These are phyloP conservation scores for Lasius fuliginosus DNA, from an alignment of 2,888 invertebrate genomes.

Conservation along the genomic window DNA sequence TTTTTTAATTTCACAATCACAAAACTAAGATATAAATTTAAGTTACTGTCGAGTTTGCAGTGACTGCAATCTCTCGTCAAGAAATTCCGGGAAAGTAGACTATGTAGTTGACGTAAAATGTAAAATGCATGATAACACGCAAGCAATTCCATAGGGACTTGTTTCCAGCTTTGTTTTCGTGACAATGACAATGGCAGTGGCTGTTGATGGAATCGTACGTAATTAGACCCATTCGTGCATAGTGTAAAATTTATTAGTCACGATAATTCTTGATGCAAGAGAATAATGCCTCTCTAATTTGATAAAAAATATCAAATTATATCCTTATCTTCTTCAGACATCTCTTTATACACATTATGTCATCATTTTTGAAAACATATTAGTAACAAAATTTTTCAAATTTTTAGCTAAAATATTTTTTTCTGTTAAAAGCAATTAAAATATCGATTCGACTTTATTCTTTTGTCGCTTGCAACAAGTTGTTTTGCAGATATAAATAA, in stretches of 20 bases:
- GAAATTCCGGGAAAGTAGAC: conserved; percentile 37
- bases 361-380: not conserved
- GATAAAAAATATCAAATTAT: conserved; percentile 26
- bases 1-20: not conserved
- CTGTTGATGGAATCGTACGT: not conserved
- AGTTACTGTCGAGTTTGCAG: conserved; percentile 18
- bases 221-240: conserved; percentile 25
- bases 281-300: conserved; percentile 12
- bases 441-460: conserved; percentile 11
- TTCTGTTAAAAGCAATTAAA: not conserved
- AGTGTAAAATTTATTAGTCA: conserved; percentile 22
- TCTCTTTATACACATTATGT: conserved; percentile 28
- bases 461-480: not conserved
- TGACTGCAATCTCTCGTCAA: conserved; percentile 28
- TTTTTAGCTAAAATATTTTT: conserved; percentile 16
- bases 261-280: conserved; percentile 10
- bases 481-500: conserved; percentile 42
- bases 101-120: conserved; percentile 36
- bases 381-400: conserved; percentile 18
- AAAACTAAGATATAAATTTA: conserved; percentile 4
- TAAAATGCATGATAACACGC: conserved; percentile 49
- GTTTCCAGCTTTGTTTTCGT: conserved; percentile 34
- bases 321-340: not conserved
- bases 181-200: not conserved
- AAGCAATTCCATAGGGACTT: conserved; percentile 46